Percentiles rank a stretch among this genome's conserved stretches.
phyloP scores from a whole-genome alignment of 2,888 invertebrate genomes.

The Plutella xylostella region DNA sequence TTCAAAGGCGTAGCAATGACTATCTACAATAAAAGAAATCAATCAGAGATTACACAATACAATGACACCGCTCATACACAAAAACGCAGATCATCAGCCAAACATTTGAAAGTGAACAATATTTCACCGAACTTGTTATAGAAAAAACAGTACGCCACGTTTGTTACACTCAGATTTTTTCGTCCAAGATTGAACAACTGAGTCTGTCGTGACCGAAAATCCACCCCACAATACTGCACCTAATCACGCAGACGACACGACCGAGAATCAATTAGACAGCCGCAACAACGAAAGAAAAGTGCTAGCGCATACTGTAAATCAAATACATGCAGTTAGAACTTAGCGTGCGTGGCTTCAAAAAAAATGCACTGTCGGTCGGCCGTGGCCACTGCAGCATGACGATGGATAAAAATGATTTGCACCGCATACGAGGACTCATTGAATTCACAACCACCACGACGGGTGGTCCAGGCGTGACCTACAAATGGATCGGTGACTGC shows the following conservation, averaged over 20 bases:
- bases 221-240: slow-evolving; percentile 33
- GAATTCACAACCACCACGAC: slow-evolving; percentile 49
- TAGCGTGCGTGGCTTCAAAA: slow-evolving; percentile 24
- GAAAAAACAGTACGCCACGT: not conserved
- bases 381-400: slow-evolving; percentile 53
- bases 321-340: slow-evolving; percentile 27
- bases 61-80: no score
- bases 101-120: slow-evolving; percentile 55
- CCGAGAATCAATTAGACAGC: slow-evolving; percentile 35
- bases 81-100: no score
- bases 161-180: not conserved
- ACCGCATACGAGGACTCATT: slow-evolving; percentile 48
- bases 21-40: no score
- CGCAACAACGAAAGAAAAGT: slow-evolving; percentile 48
- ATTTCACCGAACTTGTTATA: slow-evolving; percentile 42
- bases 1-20: no score
- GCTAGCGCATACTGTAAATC: slow-evolving; percentile 28
- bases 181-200: slow-evolving; percentile 14
- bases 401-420: slow-evolving; percentile 61
- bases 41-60: no score
- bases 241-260: slow-evolving; percentile 28
- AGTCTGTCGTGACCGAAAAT: not conserved
- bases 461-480: slow-evolving; percentile 54
- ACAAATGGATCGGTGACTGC: slow-evolving; percentile 62
- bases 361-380: slow-evolving; percentile 46